These are phyloP conservation scores for Meteorus cinctellus DNA, from an alignment of 2,888 invertebrate genomes.

Conservation along the genomic window DNA sequence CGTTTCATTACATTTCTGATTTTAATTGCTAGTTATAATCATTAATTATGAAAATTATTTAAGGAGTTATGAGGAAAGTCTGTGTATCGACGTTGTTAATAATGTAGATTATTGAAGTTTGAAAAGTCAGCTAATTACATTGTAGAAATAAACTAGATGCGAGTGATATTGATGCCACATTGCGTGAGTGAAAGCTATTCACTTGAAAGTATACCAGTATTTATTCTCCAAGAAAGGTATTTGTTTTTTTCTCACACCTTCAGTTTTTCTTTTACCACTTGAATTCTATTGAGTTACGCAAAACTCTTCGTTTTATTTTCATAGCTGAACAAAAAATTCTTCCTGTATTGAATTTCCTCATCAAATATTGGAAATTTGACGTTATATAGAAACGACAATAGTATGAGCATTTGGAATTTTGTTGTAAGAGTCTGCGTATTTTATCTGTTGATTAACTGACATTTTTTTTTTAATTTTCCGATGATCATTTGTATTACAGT, in stretches of 20 bases:
- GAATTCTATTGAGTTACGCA: slow-evolving; percentile 56
- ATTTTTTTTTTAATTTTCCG: too few relatives aligned
- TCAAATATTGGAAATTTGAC: background rate
- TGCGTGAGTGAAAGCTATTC: background rate
- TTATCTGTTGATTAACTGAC: too few relatives aligned
- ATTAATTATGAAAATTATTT: background rate
- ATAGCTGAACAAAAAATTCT: slow-evolving; percentile 59
- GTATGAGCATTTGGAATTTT: too few relatives aligned
- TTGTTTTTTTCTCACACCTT: slow-evolving; percentile 50
- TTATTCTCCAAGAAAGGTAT: slow-evolving; percentile 47
- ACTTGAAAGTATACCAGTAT: background rate
- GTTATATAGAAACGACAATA: background rate
- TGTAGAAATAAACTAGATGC: too few relatives aligned
- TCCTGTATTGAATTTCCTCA: slow-evolving; percentile 53
- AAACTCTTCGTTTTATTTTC: slow-evolving; percentile 57
- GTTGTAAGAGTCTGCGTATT: too few relatives aligned
- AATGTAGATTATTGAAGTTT: background rate
- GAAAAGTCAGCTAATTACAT: background rate
- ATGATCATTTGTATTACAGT: too few relatives aligned
- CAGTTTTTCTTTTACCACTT: slow-evolving; percentile 15
- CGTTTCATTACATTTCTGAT: background rate
- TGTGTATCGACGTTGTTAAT: background rate
- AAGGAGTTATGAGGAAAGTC: background rate
- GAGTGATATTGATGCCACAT: background rate
- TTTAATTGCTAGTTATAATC: background rate